These are phyloP conservation scores for Notospermus geniculatus DNA, from an alignment of 1,140 invertebrate species.

Conservation along the genomic window DNA sequence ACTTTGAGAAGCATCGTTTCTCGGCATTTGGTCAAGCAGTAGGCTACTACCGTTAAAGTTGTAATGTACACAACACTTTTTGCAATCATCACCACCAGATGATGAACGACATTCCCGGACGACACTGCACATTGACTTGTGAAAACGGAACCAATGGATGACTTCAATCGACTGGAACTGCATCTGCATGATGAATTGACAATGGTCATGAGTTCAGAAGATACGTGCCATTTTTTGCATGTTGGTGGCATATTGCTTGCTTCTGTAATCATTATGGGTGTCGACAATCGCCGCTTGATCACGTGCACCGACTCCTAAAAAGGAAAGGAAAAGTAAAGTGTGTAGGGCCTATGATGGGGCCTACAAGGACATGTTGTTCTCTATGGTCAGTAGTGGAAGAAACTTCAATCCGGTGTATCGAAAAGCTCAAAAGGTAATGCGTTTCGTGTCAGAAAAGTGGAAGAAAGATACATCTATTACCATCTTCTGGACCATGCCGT, in stretches of 20 bases:
- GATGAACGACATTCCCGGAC: not conserved
- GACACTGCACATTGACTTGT: not conserved
- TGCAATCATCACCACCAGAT: not conserved
- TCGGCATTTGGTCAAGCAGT: not conserved
- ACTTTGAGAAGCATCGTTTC: constrained; percentile 1
- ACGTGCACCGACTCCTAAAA: not conserved
- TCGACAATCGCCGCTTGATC: not conserved
- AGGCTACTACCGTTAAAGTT: not conserved
- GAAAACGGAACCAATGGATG: not conserved
- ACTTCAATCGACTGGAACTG: too few relatives aligned
- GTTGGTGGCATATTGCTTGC: constrained; percentile 7
- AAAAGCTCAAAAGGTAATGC: too few relatives aligned
- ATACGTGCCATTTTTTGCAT: constrained; percentile 18
- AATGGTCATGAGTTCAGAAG: too few relatives aligned
- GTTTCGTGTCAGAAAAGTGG: too few relatives aligned
- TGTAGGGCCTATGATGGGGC: too few relatives aligned
- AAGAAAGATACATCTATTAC: too few relatives aligned
- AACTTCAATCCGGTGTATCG: too few relatives aligned
- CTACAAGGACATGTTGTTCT: too few relatives aligned
- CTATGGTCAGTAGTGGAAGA: too few relatives aligned
- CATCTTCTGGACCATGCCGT: too few relatives aligned
- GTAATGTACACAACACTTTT: not conserved
- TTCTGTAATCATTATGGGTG: constrained; percentile 10
- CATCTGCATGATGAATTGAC: too few relatives aligned
- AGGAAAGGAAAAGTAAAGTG: not conserved